Evolutionary conservation across 2,797 vertebrate genomes (phyloP).

Genomic region (Rhinatrema bivittatum): DNA sequence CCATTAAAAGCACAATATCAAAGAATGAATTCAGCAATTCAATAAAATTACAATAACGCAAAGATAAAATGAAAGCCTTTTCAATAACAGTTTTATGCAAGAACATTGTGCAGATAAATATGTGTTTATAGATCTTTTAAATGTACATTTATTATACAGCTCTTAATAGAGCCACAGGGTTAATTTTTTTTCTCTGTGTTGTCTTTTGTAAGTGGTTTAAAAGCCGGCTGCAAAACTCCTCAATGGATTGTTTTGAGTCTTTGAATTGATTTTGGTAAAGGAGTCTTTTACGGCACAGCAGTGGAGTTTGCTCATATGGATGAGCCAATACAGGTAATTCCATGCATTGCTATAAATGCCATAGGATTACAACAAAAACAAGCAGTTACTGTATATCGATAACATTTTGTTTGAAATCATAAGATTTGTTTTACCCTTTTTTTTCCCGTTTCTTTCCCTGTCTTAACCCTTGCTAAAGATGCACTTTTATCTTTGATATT

Average conservation of each 20-base stretch:
- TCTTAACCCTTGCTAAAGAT: conserved; percentile 13
- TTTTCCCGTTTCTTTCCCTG: conserved; percentile 21
- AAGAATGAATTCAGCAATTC: conserved; percentile 81
- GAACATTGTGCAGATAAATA: conserved; percentile 78
- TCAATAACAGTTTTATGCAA: conserved; percentile 77
- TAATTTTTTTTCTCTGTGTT: conserved; percentile 63
- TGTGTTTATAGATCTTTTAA: conserved; percentile 79
- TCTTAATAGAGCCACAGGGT: conserved; percentile 72
- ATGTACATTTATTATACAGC: conserved; percentile 71
- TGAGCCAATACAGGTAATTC: conserved; percentile 26
- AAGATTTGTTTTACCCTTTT: background rate
- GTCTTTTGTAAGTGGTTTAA: conserved; percentile 65
- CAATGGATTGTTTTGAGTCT: conserved; percentile 60
- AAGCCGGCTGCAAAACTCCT: conserved; percentile 67
- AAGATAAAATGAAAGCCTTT: conserved; percentile 75
- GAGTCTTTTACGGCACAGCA: conserved; percentile 42
- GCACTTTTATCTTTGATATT: too few species aligned
- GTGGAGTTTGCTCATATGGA: conserved; percentile 15
- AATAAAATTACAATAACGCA: conserved; percentile 79
- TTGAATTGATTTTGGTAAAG: conserved; percentile 60
- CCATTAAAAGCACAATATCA: conserved; percentile 80
- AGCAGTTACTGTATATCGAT: background rate
- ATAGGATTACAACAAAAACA: conserved; percentile 15
- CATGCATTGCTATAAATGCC: background rate
- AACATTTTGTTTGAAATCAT: background rate